Evolutionary conservation across 2,797 vertebrate species (phyloP).

Genomic region (Sitta carolinensis): DNA sequence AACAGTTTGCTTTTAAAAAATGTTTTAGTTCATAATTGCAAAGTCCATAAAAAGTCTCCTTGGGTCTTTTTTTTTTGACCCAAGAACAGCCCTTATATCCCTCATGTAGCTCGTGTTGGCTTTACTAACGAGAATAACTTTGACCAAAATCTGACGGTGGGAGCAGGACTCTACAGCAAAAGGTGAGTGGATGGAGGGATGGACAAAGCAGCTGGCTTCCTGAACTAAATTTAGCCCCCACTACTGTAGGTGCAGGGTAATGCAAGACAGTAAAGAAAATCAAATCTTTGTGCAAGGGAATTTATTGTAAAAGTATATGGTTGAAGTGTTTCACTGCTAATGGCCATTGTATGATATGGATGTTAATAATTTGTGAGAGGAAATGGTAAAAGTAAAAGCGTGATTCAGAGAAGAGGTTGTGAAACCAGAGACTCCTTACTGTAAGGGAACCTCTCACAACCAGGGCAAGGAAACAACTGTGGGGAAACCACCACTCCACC

Average conservation of each 20-base stretch:
- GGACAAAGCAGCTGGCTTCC: not conserved
- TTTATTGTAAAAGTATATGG: not conserved
- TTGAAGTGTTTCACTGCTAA: not conserved
- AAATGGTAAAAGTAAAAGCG: not conserved
- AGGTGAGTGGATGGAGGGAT: not conserved
- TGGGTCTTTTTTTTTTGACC: not conserved
- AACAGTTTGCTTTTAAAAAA: not conserved
- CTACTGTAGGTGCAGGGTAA: not conserved
- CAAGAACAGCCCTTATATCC: not conserved
- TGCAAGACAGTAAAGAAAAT: not conserved
- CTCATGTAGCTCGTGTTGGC: not conserved
- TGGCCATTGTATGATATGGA: not conserved
- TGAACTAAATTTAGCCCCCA: not conserved
- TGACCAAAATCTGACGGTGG: not conserved
- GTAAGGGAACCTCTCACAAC: not conserved
- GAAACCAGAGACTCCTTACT: not conserved
- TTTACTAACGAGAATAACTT: not conserved
- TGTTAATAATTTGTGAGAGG: not conserved
- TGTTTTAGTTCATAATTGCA: not conserved
- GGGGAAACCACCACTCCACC: not conserved
- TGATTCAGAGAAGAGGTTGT: not conserved
- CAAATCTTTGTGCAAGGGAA: not conserved
- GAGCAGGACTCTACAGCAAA: not conserved
- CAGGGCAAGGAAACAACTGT: not conserved
- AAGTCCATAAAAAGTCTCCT: not conserved